Base-by-base conservation (phyloP, 2,113 vertebrate species). In the Lethenteron reissneri region DNA sequence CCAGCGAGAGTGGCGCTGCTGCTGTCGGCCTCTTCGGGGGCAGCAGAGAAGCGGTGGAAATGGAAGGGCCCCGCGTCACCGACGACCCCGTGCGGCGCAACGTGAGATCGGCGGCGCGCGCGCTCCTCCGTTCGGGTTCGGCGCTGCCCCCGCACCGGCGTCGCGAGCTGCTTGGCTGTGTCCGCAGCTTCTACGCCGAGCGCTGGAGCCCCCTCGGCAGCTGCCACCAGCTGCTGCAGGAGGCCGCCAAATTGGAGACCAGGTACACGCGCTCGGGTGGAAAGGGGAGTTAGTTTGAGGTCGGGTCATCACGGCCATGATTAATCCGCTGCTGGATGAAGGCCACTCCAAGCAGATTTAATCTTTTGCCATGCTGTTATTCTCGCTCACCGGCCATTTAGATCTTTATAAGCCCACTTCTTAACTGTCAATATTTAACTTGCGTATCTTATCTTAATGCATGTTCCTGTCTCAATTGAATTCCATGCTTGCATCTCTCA, bases 1-100 rank as follows among this genome's bases (percentile, higher is more conserved):
- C 91, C 3, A 90, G 89, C 1, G 86, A 90, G 4, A 89, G 89
- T 73, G 95, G 87, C 0, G 91, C 95, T 82, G 91, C 92, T 64
- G 90, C 88, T 0, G 78, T 91, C 2, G 84, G 88, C 2, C 76
- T 85, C 74, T 79, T 89, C 71, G 92, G 96, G 78, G 88, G 95
- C 73, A 25, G 25, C 25, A 25, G 25, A 25, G 25, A 25, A 25
- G 86, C 90, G 4, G 90, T 88, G 73, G 95, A 87, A 0, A 90
- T 95, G 81, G 91, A 92, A 68, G 89, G 88, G 0, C 77, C 91
- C 2, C 84, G 89, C 2, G 76, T 85, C 74, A 79, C 89, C 71
- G 92, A 97, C 78, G 88, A 96, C 73, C 79, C 85, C 0, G 82
- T 85, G 72, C 84, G 89, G 1, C 82, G 91, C 72, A 83, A 85